Conservation (phyloP, 2,888 invertebrate genomes). For the Molanna angustata region DNA sequence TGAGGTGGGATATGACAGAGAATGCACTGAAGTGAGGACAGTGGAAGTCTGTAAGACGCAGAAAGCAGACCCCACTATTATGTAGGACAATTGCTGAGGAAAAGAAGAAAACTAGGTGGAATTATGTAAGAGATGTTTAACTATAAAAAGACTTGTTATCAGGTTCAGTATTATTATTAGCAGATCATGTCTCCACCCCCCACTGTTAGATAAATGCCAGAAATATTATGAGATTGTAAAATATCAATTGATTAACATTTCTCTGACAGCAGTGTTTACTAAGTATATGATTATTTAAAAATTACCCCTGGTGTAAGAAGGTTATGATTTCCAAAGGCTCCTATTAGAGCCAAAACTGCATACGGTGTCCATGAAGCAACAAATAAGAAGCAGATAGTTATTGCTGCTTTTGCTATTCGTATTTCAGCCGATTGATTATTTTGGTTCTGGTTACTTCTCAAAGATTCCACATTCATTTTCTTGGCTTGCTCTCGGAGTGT, state of each 20-base stretch:
- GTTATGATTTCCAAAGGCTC: conserved; percentile 74
- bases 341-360: conserved; percentile 76
- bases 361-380: conserved; percentile 91
- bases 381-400: conserved; percentile 81
- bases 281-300: neutral
- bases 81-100: no score
- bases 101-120: no score
- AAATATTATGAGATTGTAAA: no score
- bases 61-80: no score
- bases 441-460: conserved; percentile 64
- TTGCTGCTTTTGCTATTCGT: conserved; percentile 83
- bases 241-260: neutral
- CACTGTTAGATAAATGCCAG: no score
- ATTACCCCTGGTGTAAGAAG: conserved; percentile 67
- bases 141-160: no score
- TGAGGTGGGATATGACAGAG: neutral
- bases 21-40: neutral
- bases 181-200: no score
- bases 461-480: conserved; percentile 88
- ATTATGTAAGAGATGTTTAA: no score
- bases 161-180: no score
- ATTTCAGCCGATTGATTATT: conserved; percentile 74
- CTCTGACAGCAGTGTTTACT: neutral
- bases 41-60: no score
- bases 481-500: conserved; percentile 72